Evolutionary conservation across 2,888 invertebrate species (phyloP).

Genomic region (Plebejus anna): DNA sequence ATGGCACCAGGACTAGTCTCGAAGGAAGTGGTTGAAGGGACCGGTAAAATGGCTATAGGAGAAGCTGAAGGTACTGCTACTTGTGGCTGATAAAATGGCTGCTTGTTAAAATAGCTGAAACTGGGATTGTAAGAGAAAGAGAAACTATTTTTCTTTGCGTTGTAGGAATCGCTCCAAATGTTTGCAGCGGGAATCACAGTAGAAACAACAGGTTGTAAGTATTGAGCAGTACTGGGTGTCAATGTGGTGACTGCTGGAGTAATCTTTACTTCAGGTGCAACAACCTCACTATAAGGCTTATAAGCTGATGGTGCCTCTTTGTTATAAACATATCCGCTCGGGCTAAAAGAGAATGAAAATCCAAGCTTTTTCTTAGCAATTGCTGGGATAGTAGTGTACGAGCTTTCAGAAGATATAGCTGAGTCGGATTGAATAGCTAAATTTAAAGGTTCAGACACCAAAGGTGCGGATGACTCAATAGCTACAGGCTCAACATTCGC

Average conservation of each 20-base stretch:
- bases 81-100: constrained; percentile 16
- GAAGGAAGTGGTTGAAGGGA: constrained; percentile 34
- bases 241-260: neutral
- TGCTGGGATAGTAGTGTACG: neutral
- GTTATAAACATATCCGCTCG: constrained; percentile 12
- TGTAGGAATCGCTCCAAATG: constrained; percentile 1
- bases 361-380: constrained; percentile 20
- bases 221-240: neutral
- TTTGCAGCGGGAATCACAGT: constrained; percentile 11
- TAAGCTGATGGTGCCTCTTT: constrained; percentile 5
- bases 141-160: constrained; percentile 5
- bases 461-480: neutral
- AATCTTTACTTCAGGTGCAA: neutral
- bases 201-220: constrained; percentile 5
- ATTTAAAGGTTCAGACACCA: neutral
- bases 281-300: neutral
- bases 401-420: constrained; percentile 2
- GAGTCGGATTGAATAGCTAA: neutral
- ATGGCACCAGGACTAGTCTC: constrained; percentile 35
- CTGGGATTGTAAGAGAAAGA: constrained; percentile 21
- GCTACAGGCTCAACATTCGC: neutral
- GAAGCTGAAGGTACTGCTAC: constrained; percentile 5
- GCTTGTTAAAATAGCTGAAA: constrained; percentile 1
- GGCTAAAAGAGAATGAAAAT: constrained; percentile 23
- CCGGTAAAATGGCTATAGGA: neutral